Conservation (phyloP, 2,888 invertebrate genomes). For the Slavum lentiscoides region DNA sequence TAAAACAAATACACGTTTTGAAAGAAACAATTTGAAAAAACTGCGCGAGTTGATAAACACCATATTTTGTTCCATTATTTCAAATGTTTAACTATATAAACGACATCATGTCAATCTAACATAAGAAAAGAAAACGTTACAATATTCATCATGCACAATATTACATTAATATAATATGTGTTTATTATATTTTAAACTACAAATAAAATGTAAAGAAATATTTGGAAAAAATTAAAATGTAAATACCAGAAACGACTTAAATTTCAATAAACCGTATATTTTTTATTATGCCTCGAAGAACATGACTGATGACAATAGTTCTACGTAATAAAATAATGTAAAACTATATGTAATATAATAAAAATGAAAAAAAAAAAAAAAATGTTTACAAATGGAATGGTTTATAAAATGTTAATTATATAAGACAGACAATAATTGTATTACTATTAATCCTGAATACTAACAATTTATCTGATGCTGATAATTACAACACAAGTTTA, state of each 20-base stretch:
- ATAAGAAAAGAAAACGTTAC: no score
- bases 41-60: no score
- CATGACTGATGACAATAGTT: not conserved
- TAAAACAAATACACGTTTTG: no score
- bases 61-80: no score
- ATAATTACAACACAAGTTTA: not conserved
- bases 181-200: not conserved
- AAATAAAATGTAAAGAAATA: not conserved
- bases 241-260: not conserved
- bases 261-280: no score
- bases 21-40: no score
- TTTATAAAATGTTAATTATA: not conserved
- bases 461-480: not conserved
- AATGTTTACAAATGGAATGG: conserved; percentile 23
- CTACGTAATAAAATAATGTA: not conserved
- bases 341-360: not conserved
- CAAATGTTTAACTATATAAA: no score
- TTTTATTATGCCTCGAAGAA: not conserved
- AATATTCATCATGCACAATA: no score
- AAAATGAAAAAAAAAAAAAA: conserved; percentile 10
- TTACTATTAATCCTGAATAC: not conserved
- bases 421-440: not conserved
- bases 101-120: no score
- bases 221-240: not conserved
- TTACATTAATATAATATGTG: no score